Base-by-base conservation (phyloP, 2,113 vertebrate genomes). In the Maccullochella peelii region DNA sequence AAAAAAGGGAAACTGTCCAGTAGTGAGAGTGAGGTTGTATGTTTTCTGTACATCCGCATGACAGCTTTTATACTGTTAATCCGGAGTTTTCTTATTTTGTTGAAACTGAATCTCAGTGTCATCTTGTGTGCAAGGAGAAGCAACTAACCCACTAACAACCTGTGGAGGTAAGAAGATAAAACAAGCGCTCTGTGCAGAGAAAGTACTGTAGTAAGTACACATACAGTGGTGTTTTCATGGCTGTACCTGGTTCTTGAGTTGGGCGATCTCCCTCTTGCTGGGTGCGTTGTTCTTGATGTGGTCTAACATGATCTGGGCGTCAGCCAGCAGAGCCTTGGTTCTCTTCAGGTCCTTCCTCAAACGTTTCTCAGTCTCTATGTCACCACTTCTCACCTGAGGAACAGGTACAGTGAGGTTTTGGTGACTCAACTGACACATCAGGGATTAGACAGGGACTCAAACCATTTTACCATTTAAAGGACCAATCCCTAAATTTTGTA, bases 241-340 rank as follows among this genome's bases (percentile, higher is more conserved):
- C 3, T 1, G 23, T 76, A 99, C 98, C 97, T 99, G 98, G 90
- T 98, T 99, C 89, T 98, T 98, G 67, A 99, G 97, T 93, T 99
- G 98, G 1, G 97, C 97, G 0, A 99, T 98, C 93, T 99, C 98
- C 89, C 98, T 96, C 93, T 99, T 99, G 96, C 98, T 99, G 80
- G 98, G 98, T 0, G 98, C 98, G 0, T 97, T 99, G 95, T 97
- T 99, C 92, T 99, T 99, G 74, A 99, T 95, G 95, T 99, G 98
- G 90, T 99, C 98, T 92, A 99, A 93, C 98, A 99, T 99, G 94
- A 99, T 97, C 94, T 99, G 98, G 0, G 98, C 97, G 0, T 99
- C 98, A 0, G 97, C 97, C 83, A 99, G 89, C 85, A 99, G 95
- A 0, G 97, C 97, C 84, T 99, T 99, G 1, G 98, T 99, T 87